phyloP scores from a whole-genome alignment of 2,113 vertebrate species.

The Raja brachyura region DNA sequence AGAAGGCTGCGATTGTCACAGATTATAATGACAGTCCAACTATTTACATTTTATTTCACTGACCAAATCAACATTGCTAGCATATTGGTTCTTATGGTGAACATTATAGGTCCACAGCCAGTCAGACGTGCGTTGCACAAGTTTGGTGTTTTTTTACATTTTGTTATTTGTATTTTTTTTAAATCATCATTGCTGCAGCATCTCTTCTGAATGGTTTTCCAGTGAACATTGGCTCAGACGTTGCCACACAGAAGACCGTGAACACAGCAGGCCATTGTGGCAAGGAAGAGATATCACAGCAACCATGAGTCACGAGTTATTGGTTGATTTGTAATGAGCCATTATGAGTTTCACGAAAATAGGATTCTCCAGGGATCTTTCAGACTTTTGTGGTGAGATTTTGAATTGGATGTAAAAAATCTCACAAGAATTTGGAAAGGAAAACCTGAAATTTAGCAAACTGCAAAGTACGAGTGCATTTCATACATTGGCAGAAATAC shows the following conservation, averaged over 20 bases:
- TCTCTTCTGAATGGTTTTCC: background rate
- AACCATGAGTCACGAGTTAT: background rate
- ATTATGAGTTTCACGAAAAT: background rate
- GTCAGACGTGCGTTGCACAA: background rate
- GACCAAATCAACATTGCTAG: background rate
- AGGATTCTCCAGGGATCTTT: background rate
- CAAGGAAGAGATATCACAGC: background rate
- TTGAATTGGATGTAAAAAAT: background rate
- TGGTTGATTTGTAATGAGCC: background rate
- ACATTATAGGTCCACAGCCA: background rate
- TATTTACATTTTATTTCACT: background rate
- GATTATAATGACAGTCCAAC: background rate
- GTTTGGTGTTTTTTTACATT: background rate
- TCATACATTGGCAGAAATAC: background rate
- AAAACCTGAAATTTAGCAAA: background rate
- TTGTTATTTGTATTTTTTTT: background rate
- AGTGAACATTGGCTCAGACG: background rate
- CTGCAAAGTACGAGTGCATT: background rate
- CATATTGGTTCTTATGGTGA: background rate
- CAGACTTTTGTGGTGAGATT: background rate
- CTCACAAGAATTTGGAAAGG: background rate
- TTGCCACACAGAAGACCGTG: background rate
- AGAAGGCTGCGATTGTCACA: background rate
- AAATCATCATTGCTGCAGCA: background rate
- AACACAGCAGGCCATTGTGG: background rate